Evolutionary conservation across 2,113 vertebrate species (phyloP).

Genomic region (Paramormyrops kingsleyae): DNA sequence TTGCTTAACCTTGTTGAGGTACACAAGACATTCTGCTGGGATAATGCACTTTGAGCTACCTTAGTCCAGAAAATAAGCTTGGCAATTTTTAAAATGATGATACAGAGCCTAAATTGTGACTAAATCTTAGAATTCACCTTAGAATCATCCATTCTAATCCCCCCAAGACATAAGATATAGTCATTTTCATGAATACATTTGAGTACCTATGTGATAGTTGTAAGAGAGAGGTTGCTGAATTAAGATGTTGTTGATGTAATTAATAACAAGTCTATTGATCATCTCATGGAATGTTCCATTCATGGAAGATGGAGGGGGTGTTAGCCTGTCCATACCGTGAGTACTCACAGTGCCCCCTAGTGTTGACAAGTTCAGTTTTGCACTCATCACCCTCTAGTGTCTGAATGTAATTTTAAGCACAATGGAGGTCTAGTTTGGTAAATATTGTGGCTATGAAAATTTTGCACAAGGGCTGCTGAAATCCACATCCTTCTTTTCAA

Average conservation of each 20-base stretch:
- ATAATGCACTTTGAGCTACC: neutral
- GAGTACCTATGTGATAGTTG: neutral
- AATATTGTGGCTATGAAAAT: neutral
- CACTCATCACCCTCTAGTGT: neutral
- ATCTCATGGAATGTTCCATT: neutral
- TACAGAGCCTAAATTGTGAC: neutral
- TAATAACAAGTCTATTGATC: neutral
- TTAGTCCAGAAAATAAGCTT: neutral
- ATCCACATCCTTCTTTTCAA: neutral
- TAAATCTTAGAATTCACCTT: neutral
- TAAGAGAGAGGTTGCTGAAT: neutral
- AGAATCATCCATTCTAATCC: neutral
- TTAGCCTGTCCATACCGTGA: neutral
- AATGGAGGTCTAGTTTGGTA: neutral
- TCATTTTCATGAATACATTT: neutral
- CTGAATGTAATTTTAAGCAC: neutral
- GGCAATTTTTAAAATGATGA: neutral
- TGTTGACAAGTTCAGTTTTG: neutral
- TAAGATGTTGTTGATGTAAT: neutral
- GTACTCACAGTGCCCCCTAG: neutral
- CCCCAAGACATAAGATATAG: neutral
- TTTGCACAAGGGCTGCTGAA: neutral
- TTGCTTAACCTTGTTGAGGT: neutral
- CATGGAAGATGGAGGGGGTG: neutral
- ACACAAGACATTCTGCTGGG: neutral